Evolutionary conservation across 2,888 invertebrate species (phyloP).

Genomic region (Lochmaea crataegi): DNA sequence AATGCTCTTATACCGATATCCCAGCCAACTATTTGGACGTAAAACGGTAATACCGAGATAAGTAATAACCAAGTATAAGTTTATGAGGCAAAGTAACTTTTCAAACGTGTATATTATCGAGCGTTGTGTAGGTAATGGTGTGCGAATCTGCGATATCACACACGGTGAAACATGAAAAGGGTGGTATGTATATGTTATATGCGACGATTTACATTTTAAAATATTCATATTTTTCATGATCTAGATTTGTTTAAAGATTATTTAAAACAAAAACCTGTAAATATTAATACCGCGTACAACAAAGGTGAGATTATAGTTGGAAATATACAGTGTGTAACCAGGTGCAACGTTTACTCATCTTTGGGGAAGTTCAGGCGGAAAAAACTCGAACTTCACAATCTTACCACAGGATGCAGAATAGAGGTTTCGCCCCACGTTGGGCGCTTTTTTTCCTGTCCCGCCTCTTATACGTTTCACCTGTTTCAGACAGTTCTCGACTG

Average conservation of each 20-base stretch:
- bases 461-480: too few relatives aligned
- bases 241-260: not conserved
- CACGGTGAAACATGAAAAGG: slow-evolving; percentile 36
- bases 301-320: too few relatives aligned
- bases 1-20: slow-evolving; percentile 23
- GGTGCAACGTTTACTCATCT: too few relatives aligned
- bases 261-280: too few relatives aligned
- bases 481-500: too few relatives aligned
- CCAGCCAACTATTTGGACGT: slow-evolving; percentile 26
- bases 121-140: slow-evolving; percentile 63
- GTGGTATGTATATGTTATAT: slow-evolving; percentile 30
- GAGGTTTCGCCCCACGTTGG: too few relatives aligned
- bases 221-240: slow-evolving; percentile 3
- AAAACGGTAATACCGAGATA: slow-evolving; percentile 31
- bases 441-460: too few relatives aligned
- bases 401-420: too few relatives aligned
- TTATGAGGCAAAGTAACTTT: slow-evolving; percentile 38
- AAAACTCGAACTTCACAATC: too few relatives aligned
- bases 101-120: slow-evolving; percentile 59
- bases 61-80: slow-evolving; percentile 35
- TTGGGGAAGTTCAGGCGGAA: too few relatives aligned
- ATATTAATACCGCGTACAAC: too few relatives aligned
- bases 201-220: slow-evolving; percentile 18
- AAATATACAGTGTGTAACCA: too few relatives aligned
- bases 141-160: slow-evolving; percentile 62